These are phyloP conservation scores for Numida meleagris DNA, from an alignment of 2,113 vertebrate species.

Conservation along the genomic window DNA sequence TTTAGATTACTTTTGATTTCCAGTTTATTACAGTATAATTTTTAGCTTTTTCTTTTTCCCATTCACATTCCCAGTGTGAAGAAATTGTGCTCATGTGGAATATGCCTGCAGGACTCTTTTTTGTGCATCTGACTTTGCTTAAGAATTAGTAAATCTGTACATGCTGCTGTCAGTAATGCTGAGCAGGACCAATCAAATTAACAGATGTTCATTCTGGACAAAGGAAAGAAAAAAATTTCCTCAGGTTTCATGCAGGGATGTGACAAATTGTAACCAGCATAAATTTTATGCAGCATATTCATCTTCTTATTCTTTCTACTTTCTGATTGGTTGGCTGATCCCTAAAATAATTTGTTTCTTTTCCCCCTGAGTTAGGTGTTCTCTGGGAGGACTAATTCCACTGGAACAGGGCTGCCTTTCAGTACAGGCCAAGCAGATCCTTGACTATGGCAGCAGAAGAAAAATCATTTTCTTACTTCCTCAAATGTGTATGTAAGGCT, in stretches of 20 bases:
- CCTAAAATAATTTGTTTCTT: not conserved
- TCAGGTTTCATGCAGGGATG: not conserved
- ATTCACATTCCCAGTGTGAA: not conserved
- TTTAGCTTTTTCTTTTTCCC: not conserved
- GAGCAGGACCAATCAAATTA: not conserved
- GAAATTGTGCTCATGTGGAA: not conserved
- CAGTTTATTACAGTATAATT: not conserved
- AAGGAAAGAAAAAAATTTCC: not conserved
- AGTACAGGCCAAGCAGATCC: not conserved
- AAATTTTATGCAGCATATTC: not conserved
- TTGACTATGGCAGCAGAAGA: not conserved
- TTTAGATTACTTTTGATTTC: not conserved
- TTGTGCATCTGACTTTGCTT: not conserved
- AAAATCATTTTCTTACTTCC: not conserved
- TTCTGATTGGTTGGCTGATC: not conserved
- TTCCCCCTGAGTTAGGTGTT: not conserved
- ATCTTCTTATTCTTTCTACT: not conserved
- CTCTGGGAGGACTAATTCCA: not conserved
- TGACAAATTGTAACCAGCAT: not conserved
- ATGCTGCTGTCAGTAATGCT: not conserved
- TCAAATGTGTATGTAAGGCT: not conserved
- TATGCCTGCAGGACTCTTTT: not conserved
- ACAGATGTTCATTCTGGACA: not conserved
- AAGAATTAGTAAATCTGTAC: not conserved
- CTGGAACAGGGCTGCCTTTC: not conserved